phyloP scores from a whole-genome alignment of 2,113 vertebrate species.

The Cettia cetti region DNA sequence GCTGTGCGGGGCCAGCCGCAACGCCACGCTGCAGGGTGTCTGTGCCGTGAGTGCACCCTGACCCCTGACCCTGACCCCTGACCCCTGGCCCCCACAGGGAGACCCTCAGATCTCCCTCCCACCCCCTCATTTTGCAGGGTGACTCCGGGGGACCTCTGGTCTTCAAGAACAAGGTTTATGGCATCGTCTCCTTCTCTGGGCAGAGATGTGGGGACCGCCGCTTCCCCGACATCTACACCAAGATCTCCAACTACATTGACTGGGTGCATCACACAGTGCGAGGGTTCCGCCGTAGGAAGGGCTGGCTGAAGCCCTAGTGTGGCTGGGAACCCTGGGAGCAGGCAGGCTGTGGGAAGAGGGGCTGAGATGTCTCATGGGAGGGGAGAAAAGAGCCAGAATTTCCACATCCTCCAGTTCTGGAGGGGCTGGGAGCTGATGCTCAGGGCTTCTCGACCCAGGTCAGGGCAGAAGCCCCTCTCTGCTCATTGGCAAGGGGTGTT shows the following conservation, averaged over 20 bases:
- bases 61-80: accelerated
- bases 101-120: neutral
- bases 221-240: conserved; percentile 70
- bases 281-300: accelerated
- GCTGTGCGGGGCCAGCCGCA: conserved; percentile 57
- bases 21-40: conserved; percentile 39
- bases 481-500: accelerated
- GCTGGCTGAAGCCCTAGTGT: accelerated
- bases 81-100: accelerated
- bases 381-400: neutral
- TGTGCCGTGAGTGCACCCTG: conserved; percentile 46
- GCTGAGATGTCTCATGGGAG: accelerated
- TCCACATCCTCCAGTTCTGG: accelerated
- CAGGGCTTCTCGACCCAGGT: neutral
- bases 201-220: conserved; percentile 64
- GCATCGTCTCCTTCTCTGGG: conserved; percentile 72
- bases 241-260: conserved; percentile 61
- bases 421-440: neutral
- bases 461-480: neutral
- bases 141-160: conserved; percentile 75
- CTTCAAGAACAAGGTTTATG: conserved; percentile 46
- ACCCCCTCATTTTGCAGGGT: conserved; percentile 17
- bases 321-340: neutral
- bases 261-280: conserved; percentile 35
- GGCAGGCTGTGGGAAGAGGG: accelerated